phyloP scores from a whole-genome alignment of 2,113 vertebrate species.

The Engraulis encrasicolus region DNA sequence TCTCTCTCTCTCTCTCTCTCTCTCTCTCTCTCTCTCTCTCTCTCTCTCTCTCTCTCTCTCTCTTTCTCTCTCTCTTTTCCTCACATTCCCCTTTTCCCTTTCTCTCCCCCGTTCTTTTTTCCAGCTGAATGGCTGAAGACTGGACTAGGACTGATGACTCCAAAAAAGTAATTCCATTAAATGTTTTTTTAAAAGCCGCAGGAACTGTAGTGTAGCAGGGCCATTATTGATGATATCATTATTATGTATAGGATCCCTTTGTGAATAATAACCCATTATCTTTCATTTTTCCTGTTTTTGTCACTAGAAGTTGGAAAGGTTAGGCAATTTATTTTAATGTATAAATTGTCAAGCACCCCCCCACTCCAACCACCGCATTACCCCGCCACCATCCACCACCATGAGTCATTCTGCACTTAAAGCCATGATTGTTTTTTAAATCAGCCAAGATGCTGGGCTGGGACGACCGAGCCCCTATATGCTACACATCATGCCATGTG shows the following conservation, averaged over 20 bases:
- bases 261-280: constrained; percentile 81
- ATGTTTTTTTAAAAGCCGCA: constrained; percentile 65
- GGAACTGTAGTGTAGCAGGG: constrained; percentile 61
- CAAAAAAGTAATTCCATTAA: constrained; percentile 76
- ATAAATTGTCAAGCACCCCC: constrained; percentile 75
- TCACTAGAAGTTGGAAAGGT: constrained; percentile 80
- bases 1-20: too few relatives aligned
- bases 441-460: constrained; percentile 72
- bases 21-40: constrained; percentile 22
- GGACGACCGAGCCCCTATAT: constrained; percentile 64
- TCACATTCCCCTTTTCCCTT: constrained; percentile 29
- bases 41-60: constrained; percentile 40
- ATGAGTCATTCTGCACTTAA: constrained; percentile 67
- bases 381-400: too few relatives aligned
- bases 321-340: constrained; percentile 83
- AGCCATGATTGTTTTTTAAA: constrained; percentile 77
- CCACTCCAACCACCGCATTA: constrained; percentile 71
- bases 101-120: constrained; percentile 40
- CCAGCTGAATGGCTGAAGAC: constrained; percentile 56
- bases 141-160: constrained; percentile 67
- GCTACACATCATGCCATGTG: constrained; percentile 59
- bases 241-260: constrained; percentile 78
- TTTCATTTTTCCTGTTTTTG: constrained; percentile 81
- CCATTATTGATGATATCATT: constrained; percentile 81
- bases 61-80: constrained; percentile 43